phyloP scores from a whole-genome alignment of 1,140 invertebrate genomes.

The Branchinecta lynchi region DNA sequence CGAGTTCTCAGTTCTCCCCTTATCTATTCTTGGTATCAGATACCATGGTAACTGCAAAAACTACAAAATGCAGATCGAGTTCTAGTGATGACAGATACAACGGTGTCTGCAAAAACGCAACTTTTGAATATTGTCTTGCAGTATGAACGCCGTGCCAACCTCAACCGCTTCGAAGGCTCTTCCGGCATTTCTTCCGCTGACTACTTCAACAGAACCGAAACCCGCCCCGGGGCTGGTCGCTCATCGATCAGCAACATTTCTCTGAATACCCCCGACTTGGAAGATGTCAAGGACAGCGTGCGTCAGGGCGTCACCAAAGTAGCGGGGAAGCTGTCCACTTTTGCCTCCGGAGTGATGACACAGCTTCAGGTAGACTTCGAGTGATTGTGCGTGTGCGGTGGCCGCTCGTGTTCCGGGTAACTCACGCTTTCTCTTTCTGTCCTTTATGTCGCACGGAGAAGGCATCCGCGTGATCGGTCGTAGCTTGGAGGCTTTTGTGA shows the following conservation, averaged over 20 bases:
- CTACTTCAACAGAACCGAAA: constrained; percentile 60
- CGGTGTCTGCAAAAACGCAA: no score
- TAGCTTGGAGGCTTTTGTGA: no score
- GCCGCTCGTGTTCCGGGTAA: no score
- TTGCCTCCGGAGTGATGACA: constrained; percentile 85
- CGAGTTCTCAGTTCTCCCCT: no score
- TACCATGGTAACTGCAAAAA: no score
- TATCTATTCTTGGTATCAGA: no score
- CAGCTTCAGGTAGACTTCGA: constrained; percentile 53
- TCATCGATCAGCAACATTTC: constrained; percentile 26
- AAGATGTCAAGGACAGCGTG: constrained; percentile 92
- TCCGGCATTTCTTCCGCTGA: constrained; percentile 89
- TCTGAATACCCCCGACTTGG: constrained; percentile 54
- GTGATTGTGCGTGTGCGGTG: neutral
- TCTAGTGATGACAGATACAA: no score
- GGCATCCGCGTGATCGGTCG: no score
- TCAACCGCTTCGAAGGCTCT: constrained; percentile 68
- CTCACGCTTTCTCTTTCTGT: no score
- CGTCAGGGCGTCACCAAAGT: constrained; percentile 91
- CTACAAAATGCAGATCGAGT: no score
- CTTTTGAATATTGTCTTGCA: constrained; percentile 27
- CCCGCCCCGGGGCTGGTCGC: constrained; percentile 22
- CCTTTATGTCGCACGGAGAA: no score
- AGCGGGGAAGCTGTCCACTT: constrained; percentile 75
- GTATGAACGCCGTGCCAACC: constrained; percentile 48